phyloP scores from a whole-genome alignment of 1,140 invertebrate genomes.

The Drosophila leontia region DNA sequence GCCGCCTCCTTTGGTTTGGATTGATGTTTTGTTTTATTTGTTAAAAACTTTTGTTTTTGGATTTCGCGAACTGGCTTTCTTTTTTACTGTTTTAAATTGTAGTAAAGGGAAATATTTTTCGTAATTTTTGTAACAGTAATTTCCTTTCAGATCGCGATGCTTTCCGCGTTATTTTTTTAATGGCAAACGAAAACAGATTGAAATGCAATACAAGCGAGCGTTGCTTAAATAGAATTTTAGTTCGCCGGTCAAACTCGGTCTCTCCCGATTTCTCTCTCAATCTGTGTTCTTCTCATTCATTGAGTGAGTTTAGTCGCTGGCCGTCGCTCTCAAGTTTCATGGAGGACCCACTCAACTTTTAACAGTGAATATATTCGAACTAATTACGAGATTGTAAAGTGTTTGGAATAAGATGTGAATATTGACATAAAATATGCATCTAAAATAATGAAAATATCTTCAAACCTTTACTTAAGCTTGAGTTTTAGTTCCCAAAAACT shows the following conservation, averaged over 20 bases:
- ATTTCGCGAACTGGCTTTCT: conserved; percentile 7
- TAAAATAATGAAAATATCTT: background rate
- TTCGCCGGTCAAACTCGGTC: conserved; percentile 37
- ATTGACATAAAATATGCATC: background rate
- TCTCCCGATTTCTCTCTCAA: conserved; percentile 41
- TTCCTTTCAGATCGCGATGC: background rate
- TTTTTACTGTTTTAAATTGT: background rate
- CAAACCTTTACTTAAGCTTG: too few species aligned
- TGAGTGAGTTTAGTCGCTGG: conserved; percentile 9
- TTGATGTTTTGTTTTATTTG: conserved; percentile 1
- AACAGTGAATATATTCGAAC: conserved; percentile 14
- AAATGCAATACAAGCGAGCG: conserved; percentile 38
- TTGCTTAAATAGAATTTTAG: conserved; percentile 37
- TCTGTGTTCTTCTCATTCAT: conserved; percentile 27
- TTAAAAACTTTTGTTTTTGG: conserved; percentile 4
- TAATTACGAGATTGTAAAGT: too few species aligned
- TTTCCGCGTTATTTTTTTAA: conserved; percentile 33
- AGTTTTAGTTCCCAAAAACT: background rate
- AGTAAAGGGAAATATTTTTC: background rate
- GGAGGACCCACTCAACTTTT: conserved; percentile 13
- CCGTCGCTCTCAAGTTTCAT: conserved; percentile 33
- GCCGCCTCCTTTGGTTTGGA: conserved; percentile 15
- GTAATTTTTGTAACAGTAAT: conserved; percentile 2
- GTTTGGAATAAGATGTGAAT: background rate
- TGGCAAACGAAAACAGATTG: conserved; percentile 35